A percentile compares a stretch with the other conserved stretches of the same genome.
phyloP scores from a whole-genome alignment of 2,888 invertebrate species.

The Cosmorhoe ocellata region DNA sequence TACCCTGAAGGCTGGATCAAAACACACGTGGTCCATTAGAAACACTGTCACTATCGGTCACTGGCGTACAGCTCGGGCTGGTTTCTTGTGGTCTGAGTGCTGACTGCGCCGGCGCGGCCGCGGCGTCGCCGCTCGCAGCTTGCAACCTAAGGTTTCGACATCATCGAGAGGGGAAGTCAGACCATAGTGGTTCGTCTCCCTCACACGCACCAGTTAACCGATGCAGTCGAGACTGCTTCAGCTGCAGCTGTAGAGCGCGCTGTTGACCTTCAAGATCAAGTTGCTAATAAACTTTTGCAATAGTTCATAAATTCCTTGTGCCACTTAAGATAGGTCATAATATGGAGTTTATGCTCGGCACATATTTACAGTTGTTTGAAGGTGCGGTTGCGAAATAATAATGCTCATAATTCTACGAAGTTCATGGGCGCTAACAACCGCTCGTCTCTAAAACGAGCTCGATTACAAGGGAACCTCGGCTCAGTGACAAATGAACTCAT shows the following conservation, averaged over 20 bases:
- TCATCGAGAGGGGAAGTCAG: conserved; percentile 57
- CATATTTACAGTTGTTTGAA: conserved; percentile 17
- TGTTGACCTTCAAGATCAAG: conserved; percentile 73
- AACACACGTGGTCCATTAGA: conserved; percentile 56
- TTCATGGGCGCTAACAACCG: conserved; percentile 1
- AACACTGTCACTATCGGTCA: conserved; percentile 71
- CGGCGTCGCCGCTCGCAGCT: conserved; percentile 48
- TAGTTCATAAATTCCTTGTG: conserved; percentile 59
- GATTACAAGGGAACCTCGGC: conserved; percentile 9
- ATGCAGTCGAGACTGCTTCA: conserved; percentile 45
- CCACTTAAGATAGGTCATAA: conserved; percentile 44
- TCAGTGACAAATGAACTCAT: conserved; percentile 24
- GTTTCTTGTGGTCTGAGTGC: conserved; percentile 55
- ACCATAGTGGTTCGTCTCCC: conserved; percentile 50
- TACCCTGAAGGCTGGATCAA: conserved; percentile 36
- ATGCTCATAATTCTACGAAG: conserved; percentile 1
- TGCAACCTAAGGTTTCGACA: conserved; percentile 74
- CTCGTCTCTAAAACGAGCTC: conserved; percentile 1
- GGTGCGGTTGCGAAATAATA: conserved; percentile 15
- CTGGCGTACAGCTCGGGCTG: conserved; percentile 43
- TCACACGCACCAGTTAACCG: conserved; percentile 42
- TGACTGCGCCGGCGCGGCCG: conserved; percentile 47
- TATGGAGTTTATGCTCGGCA: conserved; percentile 11
- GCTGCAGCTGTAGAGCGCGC: conserved; percentile 50
- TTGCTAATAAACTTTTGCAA: conserved; percentile 78